Base-by-base conservation (phyloP, 1,140 invertebrate species). In the Acromyrmex heyeri region DNA sequence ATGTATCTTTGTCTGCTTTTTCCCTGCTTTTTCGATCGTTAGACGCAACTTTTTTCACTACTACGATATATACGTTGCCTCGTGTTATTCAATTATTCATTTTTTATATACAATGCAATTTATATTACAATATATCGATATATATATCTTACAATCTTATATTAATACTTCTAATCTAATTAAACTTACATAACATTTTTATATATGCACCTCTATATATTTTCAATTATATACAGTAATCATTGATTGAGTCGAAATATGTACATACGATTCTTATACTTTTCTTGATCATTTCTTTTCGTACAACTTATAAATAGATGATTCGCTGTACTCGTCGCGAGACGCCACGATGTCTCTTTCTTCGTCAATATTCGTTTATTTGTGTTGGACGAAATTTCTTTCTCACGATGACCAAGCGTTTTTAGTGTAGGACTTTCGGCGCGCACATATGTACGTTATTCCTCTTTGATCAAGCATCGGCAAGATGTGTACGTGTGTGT, bases 321-420 rank as follows among this genome's bases (percentile, higher is more conserved):
- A 53, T 69, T 55, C 77, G 67, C 62, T 79, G 48, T 79, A 53
- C 14, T 55, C 44, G 24, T 55, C 27, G 24, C 6, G 55, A 38
- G 34, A 21, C 12, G 34, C 14, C 18, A 24, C 34, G 50, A 30
- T 24, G 50, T 38, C n/a, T 14, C 21, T 57, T 14, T 48, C 38
- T 48, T 77, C 59, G 16, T 61, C 24, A n/a, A 14, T 34, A 34
- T 24, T 12, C 34, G 30, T 72, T 82, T 72, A 50, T 61, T 82
- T 73, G 48, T 8, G 38, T 82, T 82, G 12, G 53, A 59, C 30
- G 34, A 6, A 82, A 82, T 3, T 44, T 67, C n/a, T 70, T 44
- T 72, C 44, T 59, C 78, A 72, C 65, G 78, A 72, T 82, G 78
- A 82, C 67, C 18, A 14, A 24, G 44, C 77, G 21, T 81, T 81